Base-by-base conservation (phyloP, 2,888 invertebrate genomes). In the Zaprionus lineosus region DNA sequence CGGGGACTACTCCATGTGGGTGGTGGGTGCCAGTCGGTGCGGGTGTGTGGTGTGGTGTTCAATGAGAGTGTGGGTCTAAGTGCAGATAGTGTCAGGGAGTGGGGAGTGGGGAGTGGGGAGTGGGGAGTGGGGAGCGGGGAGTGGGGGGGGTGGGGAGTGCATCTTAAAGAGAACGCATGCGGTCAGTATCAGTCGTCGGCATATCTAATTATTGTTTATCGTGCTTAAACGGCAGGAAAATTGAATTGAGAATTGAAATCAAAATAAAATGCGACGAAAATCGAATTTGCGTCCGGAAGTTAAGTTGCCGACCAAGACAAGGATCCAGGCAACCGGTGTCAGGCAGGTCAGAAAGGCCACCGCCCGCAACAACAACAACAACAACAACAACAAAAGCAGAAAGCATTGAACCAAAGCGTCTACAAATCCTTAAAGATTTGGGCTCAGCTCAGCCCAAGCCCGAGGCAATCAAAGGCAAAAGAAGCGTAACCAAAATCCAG, bases 161-260 rank as follows among this genome's bases (percentile, higher is more conserved):
- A 63, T 37, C 65, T 47, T 48, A 16, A 18, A 41, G 46, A 44
- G n/a, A 52, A 48, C 31, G 57, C 57, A 55, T 57, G 47, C 48
- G 47, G 33, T 37, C n/a, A n/a, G n/a, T 53, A 53, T 64, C 72
- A 57, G 65, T 55, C 39, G 56, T 36, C 59, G 61, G 68, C 61
- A 74, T 59, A 85, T 84, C 84, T 84, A 86, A 84, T 84, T 84
- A 85, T 84, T 86, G 82, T 84, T 86, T 86, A 76, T 78, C 62
- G 64, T 82, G 76, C 82, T 74, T 86, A 84, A 84, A 73, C 74
- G 86, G 64, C 70, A 65, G 76, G 64, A 78, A 86, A 84, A 84
- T 86, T 86, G 70, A 84, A 84, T 86, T 78, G 76, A 65, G 70
- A 84, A 84, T 86, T 78, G 76, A 65, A 86, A 81, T 76, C 82